Evolutionary conservation across 1,140 invertebrate genomes (phyloP).

Genomic region (Atta cephalotes): DNA sequence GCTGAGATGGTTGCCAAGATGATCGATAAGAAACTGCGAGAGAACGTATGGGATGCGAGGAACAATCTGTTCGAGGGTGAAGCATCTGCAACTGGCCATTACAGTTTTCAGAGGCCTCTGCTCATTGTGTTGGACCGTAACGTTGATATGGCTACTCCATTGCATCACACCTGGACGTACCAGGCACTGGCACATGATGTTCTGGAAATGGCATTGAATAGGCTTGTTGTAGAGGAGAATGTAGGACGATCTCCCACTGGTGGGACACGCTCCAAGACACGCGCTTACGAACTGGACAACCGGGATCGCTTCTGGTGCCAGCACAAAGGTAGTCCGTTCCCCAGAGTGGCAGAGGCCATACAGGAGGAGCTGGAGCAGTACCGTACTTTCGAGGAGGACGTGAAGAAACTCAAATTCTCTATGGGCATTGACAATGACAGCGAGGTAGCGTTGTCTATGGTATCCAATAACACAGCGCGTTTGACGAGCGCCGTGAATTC

Average conservation of each 20-base stretch:
- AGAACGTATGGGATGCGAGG: conserved; percentile 98
- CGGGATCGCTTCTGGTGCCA: conserved; percentile 96
- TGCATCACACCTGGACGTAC: conserved; percentile 99
- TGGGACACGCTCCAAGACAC: conserved; percentile 91
- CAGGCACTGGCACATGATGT: conserved; percentile 98
- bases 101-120: conserved; percentile 96
- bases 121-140: conserved; percentile 97
- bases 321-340: conserved; percentile 98
- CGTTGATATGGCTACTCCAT: conserved; percentile 98
- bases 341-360: conserved; percentile 98
- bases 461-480: conserved; percentile 97
- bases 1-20: conserved; percentile 99
- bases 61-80: conserved; percentile 98
- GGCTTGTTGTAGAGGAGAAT: conserved; percentile 93
- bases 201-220: conserved; percentile 95
- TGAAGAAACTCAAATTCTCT: conserved; percentile 96
- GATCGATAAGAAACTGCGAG: conserved; percentile 98
- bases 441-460: conserved; percentile 92
- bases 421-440: conserved; percentile 95
- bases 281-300: conserved; percentile 96
- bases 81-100: conserved; percentile 90
- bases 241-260: conserved; percentile 86
- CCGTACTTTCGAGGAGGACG: conserved; percentile 97
- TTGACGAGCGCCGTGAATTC: conserved; percentile 98
- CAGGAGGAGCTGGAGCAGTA: conserved; percentile 99